Conservation (phyloP, 2,797 vertebrate genomes). For the Gallirallus australis region DNA sequence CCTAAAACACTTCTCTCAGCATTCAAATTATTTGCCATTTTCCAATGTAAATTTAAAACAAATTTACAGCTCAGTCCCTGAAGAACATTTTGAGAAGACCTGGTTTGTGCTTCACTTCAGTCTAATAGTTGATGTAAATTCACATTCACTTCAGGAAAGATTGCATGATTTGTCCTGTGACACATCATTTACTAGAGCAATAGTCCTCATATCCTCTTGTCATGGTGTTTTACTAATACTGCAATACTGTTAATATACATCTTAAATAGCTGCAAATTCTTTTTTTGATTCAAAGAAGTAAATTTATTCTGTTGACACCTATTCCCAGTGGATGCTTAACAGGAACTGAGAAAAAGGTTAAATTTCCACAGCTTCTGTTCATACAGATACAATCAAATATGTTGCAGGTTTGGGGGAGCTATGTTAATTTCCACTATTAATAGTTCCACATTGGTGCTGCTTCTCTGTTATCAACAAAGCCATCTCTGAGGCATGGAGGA, state of each 20-base stretch:
- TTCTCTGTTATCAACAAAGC: neutral
- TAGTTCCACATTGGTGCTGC: neutral
- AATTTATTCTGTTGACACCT: neutral
- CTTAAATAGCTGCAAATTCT: neutral
- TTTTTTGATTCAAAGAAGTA: neutral
- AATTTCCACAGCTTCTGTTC: neutral
- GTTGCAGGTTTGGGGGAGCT: neutral
- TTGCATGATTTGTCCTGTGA: neutral
- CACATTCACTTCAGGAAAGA: neutral
- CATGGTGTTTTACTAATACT: neutral
- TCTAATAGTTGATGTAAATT: neutral
- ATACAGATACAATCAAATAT: neutral
- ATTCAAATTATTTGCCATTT: neutral
- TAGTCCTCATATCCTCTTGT: neutral
- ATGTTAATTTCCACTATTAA: neutral
- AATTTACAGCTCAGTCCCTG: neutral
- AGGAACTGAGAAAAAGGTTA: neutral
- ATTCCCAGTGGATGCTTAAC: neutral
- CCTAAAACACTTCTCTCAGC: neutral
- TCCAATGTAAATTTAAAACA: neutral
- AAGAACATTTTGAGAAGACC: neutral
- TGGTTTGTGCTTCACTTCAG: neutral
- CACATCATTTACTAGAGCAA: neutral
- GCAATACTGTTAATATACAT: neutral
- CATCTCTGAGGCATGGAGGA: neutral